A percentile compares a stretch with the other conserved stretches of the same genome.
phyloP scores from a whole-genome alignment of 2,113 vertebrate species.

The Piprites chloris region DNA sequence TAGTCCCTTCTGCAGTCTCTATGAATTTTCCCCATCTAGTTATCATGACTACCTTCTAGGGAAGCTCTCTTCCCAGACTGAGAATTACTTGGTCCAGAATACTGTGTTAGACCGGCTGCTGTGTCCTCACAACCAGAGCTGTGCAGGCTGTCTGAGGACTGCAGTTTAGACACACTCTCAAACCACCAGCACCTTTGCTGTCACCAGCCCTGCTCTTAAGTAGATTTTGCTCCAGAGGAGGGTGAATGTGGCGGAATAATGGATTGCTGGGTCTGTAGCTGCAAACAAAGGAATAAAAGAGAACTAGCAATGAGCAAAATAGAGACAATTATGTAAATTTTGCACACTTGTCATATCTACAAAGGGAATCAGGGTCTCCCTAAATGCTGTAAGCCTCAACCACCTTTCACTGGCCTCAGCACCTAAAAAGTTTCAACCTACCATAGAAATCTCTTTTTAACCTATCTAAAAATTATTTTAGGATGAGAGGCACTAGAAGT shows the following conservation, averaged over 20 bases:
- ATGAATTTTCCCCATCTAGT: neutral
- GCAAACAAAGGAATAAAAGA: neutral
- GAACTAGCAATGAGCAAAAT: neutral
- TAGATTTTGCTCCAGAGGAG: neutral
- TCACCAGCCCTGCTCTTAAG: neutral
- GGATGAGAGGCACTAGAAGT: neutral
- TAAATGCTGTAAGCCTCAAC: neutral
- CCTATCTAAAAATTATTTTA: neutral
- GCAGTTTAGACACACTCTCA: neutral
- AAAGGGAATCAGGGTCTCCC: neutral
- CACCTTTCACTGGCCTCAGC: neutral
- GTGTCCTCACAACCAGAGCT: neutral
- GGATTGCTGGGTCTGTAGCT: neutral
- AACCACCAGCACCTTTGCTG: neutral
- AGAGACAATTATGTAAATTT: neutral
- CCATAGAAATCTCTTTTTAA: neutral
- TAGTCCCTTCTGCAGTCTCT: neutral
- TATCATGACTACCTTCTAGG: neutral
- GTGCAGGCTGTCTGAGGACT: too few relatives aligned
- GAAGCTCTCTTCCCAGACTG: neutral
- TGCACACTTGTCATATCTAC: neutral
- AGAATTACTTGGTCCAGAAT: neutral
- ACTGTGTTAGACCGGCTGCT: neutral
- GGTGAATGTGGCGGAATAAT: neutral
- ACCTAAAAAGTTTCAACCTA: neutral